Conservation (phyloP, 1,140 invertebrate species). For the Hylaeus volcanicus region DNA sequence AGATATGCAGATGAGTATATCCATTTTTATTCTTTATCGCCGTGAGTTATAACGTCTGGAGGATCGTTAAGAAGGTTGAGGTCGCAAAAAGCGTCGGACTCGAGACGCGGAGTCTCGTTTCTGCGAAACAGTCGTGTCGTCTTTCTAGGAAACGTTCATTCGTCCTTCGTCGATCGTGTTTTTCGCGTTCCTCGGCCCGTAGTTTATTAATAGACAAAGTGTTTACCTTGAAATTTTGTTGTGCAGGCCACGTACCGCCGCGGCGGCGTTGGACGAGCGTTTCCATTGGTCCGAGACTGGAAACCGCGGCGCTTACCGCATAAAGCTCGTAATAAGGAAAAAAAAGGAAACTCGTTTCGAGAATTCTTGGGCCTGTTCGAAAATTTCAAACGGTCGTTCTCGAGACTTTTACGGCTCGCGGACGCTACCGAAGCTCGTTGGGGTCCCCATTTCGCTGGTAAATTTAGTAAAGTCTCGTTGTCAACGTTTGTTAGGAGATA, state of each 20-base stretch:
- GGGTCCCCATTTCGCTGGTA: too few relatives aligned
- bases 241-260: background rate
- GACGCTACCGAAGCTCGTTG: too few relatives aligned
- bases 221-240: slow-evolving; percentile 7
- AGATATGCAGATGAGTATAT: too few relatives aligned
- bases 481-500: too few relatives aligned
- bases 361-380: background rate
- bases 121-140: background rate
- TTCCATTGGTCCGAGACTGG: background rate
- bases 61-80: background rate
- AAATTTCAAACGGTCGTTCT: background rate
- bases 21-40: too few relatives aligned
- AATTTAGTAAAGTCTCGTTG: too few relatives aligned
- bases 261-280: too few relatives aligned
- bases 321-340: background rate
- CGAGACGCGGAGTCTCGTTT: background rate
- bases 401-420: background rate
- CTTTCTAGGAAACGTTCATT: background rate
- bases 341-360: background rate
- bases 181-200: background rate
- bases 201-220: slow-evolving; percentile 4
- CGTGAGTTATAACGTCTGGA: background rate
- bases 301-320: background rate
- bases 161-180: slow-evolving; percentile 7
- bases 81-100: background rate